phyloP scores from a whole-genome alignment of 2,797 vertebrate species.

The Rallus crepitans region DNA sequence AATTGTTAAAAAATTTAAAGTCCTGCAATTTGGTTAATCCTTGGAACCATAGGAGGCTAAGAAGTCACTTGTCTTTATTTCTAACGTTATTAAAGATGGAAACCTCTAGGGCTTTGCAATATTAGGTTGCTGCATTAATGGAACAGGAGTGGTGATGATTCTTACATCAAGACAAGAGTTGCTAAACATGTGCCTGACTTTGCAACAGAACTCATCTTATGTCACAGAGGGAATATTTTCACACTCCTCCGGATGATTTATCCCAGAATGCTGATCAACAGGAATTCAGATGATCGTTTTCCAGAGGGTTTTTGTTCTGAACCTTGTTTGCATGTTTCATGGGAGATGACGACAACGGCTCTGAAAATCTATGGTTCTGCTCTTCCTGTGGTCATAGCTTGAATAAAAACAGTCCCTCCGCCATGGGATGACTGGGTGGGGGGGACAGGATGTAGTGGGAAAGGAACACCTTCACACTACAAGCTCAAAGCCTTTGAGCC shows the following conservation, averaged over 20 bases:
- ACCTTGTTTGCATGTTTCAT: neutral
- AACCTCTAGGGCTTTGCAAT: neutral
- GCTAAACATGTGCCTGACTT: neutral
- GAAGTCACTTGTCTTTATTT: conserved; percentile 30
- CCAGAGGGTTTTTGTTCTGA: too few relatives aligned
- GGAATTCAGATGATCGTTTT: neutral
- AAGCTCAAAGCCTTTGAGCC: neutral
- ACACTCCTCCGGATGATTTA: neutral
- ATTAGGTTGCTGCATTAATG: neutral
- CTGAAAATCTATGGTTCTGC: neutral
- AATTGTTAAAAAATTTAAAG: conserved; percentile 55
- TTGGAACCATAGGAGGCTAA: conserved; percentile 45
- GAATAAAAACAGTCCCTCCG: neutral
- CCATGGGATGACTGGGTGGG: rapidly evolving
- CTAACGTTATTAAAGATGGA: conserved; percentile 22
- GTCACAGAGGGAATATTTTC: neutral
- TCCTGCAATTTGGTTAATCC: conserved; percentile 44
- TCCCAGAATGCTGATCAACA: neutral
- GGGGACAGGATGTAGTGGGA: too few relatives aligned
- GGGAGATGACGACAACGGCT: neutral
- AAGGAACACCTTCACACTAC: neutral
- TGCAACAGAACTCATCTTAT: neutral
- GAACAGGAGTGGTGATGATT: neutral
- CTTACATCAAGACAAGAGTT: conserved; percentile 27
- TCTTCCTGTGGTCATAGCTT: neutral